Percentiles rank a stretch among this genome's conserved stretches.
These are phyloP conservation scores for Sebastes melanostomus DNA, from an alignment of 2,797 vertebrate genomes.

Conservation along the genomic window DNA sequence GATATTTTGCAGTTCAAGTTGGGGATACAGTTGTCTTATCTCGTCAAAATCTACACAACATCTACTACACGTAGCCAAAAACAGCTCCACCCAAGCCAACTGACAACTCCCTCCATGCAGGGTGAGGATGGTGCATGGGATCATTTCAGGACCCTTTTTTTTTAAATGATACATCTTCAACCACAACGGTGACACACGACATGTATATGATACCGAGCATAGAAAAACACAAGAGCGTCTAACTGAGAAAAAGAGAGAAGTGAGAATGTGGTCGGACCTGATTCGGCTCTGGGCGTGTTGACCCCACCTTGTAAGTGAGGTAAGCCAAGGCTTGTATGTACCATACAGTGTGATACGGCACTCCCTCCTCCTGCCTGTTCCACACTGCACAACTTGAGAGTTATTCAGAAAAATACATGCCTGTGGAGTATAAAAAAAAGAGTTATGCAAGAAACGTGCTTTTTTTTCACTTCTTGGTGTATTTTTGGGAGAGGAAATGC, in stretches of 20 bases:
- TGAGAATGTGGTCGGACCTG: constrained; percentile 70
- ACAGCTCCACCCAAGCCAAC: not conserved
- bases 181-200: not conserved
- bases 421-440: not conserved
- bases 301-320: constrained; percentile 54
- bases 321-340: constrained; percentile 5
- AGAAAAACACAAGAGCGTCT: not conserved
- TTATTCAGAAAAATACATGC: not conserved
- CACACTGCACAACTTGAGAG: not conserved
- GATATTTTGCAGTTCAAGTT: constrained; percentile 7
- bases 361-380: constrained; percentile 41
- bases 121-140: no score
- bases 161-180: not conserved
- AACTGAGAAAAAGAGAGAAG: constrained; percentile 5
- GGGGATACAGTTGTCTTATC: not conserved
- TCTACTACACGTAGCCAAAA: not conserved
- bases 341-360: not conserved
- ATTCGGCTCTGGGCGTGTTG: constrained; percentile 47
- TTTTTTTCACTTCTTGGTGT: constrained; percentile 7
- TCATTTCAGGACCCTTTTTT: not conserved
- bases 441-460: constrained; percentile 23
- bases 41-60: not conserved
- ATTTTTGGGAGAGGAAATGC: constrained; percentile 43
- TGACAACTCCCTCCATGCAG: not conserved
- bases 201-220: not conserved